phyloP scores from a whole-genome alignment of 2,888 invertebrate species.

The Ceratothoa steindachneri region DNA sequence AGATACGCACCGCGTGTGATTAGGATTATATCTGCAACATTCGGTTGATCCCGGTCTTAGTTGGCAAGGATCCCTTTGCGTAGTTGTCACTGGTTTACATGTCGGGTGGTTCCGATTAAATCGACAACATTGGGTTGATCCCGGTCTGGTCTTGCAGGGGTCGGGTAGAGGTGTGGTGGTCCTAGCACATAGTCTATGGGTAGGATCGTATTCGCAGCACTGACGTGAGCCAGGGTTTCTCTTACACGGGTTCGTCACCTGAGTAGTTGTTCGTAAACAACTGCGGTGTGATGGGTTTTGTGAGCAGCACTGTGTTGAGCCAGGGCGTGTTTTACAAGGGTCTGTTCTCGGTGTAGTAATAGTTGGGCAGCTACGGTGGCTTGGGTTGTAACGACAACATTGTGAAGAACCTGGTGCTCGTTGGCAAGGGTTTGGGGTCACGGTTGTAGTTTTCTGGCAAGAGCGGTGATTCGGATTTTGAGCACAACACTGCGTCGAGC shows the following conservation, averaged over 20 bases:
- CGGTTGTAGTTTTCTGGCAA: slow-evolving; percentile 14
- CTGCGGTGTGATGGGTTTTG: no score
- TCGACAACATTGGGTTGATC: slow-evolving; percentile 24
- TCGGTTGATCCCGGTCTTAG: slow-evolving; percentile 19
- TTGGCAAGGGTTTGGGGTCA: slow-evolving; percentile 17
- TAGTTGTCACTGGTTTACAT: slow-evolving; percentile 15
- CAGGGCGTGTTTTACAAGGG: no score
- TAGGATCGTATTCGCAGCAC: slow-evolving; percentile 24
- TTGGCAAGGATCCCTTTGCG: slow-evolving; percentile 19
- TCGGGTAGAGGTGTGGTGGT: slow-evolving; percentile 23
- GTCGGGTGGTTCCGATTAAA: slow-evolving; percentile 17
- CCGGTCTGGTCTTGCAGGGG: slow-evolving; percentile 24
- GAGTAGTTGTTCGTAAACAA: no score
- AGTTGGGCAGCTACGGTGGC: no score
- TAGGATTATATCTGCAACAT: slow-evolving; percentile 25
- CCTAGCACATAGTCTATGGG: slow-evolving; percentile 10
- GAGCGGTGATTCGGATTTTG: slow-evolving; percentile 17
- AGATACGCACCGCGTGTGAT: slow-evolving; percentile 9
- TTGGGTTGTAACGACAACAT: no score
- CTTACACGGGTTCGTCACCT: not conserved
- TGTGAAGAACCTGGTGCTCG: no score
- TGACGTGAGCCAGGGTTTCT: slow-evolving; percentile 16
- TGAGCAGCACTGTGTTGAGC: no score
- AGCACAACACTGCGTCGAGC: slow-evolving; percentile 20
- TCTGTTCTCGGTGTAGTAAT: no score